Evolutionary conservation across 23 tunicate genomes (phyloP).

Genomic region (Ascidia mentula): DNA sequence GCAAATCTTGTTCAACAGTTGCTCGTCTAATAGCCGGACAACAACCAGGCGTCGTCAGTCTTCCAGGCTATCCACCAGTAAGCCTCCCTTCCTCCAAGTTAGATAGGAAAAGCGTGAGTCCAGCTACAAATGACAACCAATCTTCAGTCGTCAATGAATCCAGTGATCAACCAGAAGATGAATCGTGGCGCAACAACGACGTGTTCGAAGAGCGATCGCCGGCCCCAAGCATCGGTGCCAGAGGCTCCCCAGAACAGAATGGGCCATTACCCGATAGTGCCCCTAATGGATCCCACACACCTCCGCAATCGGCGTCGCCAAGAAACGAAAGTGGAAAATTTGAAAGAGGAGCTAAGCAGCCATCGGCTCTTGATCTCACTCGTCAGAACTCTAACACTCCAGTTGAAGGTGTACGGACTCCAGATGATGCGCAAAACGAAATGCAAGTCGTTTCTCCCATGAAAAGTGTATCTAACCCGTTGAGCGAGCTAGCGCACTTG

Average conservation of each 20-base stretch:
- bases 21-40: background rate
- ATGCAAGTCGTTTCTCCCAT: background rate
- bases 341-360: background rate
- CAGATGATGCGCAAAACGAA: background rate
- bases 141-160: background rate
- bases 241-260: background rate
- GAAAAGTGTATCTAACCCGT: slow-evolving; percentile 17
- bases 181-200: slow-evolving; percentile 35
- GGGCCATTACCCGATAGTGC: background rate
- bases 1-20: too few species aligned
- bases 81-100: background rate
- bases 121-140: background rate
- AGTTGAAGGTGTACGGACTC: background rate
- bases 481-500: slow-evolving; percentile 38
- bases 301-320: background rate
- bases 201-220: slow-evolving; percentile 45
- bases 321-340: background rate
- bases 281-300: background rate
- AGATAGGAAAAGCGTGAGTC: background rate
- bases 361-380: slow-evolving; percentile 19
- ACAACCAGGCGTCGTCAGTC: background rate
- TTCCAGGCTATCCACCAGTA: background rate
- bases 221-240: background rate
- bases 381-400: background rate
- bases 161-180: slow-evolving; percentile 4